Evolutionary conservation across 1,140 invertebrate species (phyloP).

Genomic region (Stenopsyche tienmushanensis): DNA sequence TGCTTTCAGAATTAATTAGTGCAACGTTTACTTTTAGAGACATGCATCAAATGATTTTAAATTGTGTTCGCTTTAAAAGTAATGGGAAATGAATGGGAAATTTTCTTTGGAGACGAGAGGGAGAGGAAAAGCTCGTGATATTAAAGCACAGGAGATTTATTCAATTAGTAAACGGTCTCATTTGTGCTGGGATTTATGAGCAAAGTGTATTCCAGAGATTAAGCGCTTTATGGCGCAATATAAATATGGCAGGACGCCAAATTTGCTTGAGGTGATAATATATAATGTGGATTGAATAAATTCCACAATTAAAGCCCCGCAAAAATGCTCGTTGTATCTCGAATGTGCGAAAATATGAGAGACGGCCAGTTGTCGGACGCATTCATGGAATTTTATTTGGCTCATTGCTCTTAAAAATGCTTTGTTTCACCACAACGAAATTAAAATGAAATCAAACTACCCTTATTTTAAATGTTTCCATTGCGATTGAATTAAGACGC

Average conservation of each 20-base stretch:
- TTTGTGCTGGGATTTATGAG: slow-evolving; percentile 31
- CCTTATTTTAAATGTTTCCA: too few relatives aligned
- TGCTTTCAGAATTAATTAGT: not conserved
- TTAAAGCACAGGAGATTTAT: slow-evolving; percentile 35
- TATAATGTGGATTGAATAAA: too few relatives aligned
- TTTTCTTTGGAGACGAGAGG: not conserved
- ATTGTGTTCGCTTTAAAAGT: not conserved
- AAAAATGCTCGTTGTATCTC: too few relatives aligned
- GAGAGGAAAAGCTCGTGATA: slow-evolving; percentile 4
- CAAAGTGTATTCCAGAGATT: slow-evolving; percentile 32
- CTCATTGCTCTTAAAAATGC: too few relatives aligned
- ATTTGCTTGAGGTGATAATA: not conserved
- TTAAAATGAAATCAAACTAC: too few relatives aligned
- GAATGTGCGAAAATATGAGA: too few relatives aligned
- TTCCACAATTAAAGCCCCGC: too few relatives aligned
- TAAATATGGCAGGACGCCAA: slow-evolving; percentile 19
- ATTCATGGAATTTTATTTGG: too few relatives aligned
- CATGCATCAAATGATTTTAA: not conserved
- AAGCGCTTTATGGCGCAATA: slow-evolving; percentile 18
- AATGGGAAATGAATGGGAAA: slow-evolving; percentile 1
- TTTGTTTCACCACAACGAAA: too few relatives aligned
- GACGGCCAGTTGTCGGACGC: too few relatives aligned
- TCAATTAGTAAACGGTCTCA: slow-evolving; percentile 32
- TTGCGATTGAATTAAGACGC: too few relatives aligned
- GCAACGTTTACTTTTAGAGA: not conserved